These are phyloP conservation scores for Pristionchus entomophagus DNA, from an alignment of 2,888 invertebrate genomes.

Conservation along the genomic window DNA sequence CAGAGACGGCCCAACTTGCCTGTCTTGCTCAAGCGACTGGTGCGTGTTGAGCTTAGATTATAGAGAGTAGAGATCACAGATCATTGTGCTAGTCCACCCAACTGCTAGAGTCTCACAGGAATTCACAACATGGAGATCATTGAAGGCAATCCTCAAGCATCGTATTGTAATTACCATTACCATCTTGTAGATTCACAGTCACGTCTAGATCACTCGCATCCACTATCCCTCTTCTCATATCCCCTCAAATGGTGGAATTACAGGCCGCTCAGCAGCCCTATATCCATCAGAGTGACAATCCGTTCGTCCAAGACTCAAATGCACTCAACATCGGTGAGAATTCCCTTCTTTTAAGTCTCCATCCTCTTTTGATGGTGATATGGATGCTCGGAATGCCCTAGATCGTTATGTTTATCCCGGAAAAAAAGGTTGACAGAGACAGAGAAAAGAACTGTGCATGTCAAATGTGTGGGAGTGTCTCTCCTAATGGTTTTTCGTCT, in stretches of 20 bases:
- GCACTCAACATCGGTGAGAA: constrained; percentile 12
- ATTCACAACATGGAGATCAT: neutral
- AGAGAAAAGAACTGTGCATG: too few species aligned
- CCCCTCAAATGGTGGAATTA: neutral
- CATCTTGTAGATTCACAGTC: too few species aligned
- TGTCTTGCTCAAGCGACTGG: neutral
- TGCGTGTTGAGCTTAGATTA: too few species aligned
- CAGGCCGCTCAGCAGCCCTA: constrained; percentile 22
- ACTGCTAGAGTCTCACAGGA: too few species aligned
- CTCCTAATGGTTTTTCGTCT: neutral
- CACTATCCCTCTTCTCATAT: neutral
- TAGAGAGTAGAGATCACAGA: constrained; percentile 13
- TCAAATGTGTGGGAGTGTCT: too few species aligned
- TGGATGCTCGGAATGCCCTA: too few species aligned
- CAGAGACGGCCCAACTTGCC: neutral
- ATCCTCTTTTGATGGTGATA: too few species aligned
- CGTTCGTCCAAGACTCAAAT: constrained; percentile 3
- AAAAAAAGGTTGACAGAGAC: too few species aligned
- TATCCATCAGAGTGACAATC: constrained; percentile 44
- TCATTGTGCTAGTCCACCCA: neutral
- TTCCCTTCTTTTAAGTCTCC: too few species aligned
- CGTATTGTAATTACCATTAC: too few species aligned
- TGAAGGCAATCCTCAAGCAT: neutral
- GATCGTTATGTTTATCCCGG: too few species aligned
- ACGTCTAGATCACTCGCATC: too few species aligned